Conservation (phyloP, 2,888 invertebrate genomes). For the Cecidostiba fungosa region DNA sequence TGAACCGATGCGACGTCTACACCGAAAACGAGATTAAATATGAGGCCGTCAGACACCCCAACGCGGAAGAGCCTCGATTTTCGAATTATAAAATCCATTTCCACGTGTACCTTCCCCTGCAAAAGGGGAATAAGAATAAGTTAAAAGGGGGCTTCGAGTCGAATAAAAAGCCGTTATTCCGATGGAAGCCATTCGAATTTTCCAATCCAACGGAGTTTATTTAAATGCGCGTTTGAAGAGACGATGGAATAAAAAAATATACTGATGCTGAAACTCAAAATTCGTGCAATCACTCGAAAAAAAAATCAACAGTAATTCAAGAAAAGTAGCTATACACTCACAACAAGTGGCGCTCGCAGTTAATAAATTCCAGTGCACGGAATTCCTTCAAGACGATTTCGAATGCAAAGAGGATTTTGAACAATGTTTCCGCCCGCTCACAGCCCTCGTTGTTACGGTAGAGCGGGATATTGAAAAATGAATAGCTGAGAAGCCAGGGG, state of each 20-base stretch:
- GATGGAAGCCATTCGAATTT: not conserved
- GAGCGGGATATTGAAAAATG: constrained; percentile 20
- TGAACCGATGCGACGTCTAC: not conserved
- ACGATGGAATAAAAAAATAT: not conserved
- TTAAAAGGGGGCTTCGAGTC: not conserved
- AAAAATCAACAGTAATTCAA: not conserved
- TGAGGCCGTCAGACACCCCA: not conserved
- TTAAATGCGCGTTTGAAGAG: not conserved
- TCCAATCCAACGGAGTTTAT: not conserved
- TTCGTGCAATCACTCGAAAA: not conserved
- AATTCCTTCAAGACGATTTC: not conserved
- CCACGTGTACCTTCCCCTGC: not conserved
- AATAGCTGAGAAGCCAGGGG: constrained; percentile 14
- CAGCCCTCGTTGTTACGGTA: not conserved
- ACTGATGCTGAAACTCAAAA: no score
- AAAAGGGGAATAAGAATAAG: not conserved
- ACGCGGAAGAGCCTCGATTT: constrained; percentile 14
- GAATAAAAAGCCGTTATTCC: not conserved
- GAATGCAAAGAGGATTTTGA: constrained; percentile 34
- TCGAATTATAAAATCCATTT: constrained; percentile 38
- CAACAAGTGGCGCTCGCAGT: not conserved
- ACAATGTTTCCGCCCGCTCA: not conserved
- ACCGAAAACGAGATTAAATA: constrained; percentile 24
- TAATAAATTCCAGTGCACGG: constrained; percentile 11
- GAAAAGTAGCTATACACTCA: not conserved